phyloP scores from a whole-genome alignment of 2,888 invertebrate species.

The Neoascia interrupta region DNA sequence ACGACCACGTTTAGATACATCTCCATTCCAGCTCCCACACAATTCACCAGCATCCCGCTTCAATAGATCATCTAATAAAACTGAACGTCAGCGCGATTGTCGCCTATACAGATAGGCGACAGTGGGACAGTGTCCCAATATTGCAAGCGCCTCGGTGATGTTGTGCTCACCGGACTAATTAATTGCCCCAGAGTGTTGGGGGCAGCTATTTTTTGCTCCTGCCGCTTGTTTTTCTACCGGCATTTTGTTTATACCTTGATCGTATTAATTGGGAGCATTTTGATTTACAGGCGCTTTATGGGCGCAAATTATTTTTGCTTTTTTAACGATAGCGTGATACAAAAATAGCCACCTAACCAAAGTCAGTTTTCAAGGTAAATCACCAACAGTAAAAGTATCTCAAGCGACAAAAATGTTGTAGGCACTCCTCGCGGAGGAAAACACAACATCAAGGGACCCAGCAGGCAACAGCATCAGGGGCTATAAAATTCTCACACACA shows the following conservation, averaged over 20 bases:
- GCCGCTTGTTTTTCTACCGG: conserved; percentile 10
- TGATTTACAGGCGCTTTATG: conserved; percentile 59
- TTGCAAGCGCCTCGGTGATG: conserved; percentile 8
- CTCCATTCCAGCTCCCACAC: conserved; percentile 46
- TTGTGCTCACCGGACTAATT: conserved; percentile 39
- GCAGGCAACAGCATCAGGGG: conserved; percentile 3
- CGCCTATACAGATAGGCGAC: conserved; percentile 10
- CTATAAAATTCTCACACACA: conserved; percentile 62
- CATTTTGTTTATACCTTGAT: conserved; percentile 56
- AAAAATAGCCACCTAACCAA: conserved; percentile 48
- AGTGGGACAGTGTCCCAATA: not conserved
- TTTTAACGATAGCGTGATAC: conserved; percentile 14
- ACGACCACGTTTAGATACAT: conserved; percentile 49
- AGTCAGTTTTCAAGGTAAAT: conserved; percentile 59
- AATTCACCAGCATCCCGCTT: conserved; percentile 44
- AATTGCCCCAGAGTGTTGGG: conserved; percentile 25
- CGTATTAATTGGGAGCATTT: conserved; percentile 55
- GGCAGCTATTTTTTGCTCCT: not conserved
- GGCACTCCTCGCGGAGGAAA: not conserved
- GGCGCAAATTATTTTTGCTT: conserved; percentile 28
- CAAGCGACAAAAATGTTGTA: conserved; percentile 46
- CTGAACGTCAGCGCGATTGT: conserved; percentile 58
- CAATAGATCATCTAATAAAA: conserved; percentile 66
- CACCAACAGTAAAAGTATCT: conserved; percentile 49
- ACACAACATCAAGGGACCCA: not conserved